phyloP scores from a whole-genome alignment of 2,888 invertebrate genomes.

The Liopterus haemorrhoidalis region DNA sequence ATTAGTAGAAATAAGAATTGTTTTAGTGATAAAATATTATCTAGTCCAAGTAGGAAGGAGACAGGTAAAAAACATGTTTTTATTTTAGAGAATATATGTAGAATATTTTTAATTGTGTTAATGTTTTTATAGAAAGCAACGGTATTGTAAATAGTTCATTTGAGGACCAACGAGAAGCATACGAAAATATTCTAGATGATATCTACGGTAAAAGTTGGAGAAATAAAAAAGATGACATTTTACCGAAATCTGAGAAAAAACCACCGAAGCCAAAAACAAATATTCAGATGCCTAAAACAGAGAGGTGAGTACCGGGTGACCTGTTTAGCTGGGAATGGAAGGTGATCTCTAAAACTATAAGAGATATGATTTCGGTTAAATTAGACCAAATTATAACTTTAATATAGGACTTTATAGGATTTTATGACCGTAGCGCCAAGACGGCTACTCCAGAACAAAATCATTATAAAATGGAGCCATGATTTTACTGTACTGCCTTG shows the following conservation, averaged over 20 bases:
- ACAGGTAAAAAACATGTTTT: no score
- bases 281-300: constrained; percentile 27
- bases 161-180: constrained; percentile 20
- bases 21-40: no score
- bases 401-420: no score
- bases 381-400: constrained; percentile 16
- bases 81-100: no score
- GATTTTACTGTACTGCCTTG: no score
- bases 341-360: background rate
- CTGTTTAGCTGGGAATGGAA: background rate
- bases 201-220: constrained; percentile 43
- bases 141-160: constrained; percentile 10
- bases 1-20: no score
- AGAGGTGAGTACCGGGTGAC: constrained; percentile 26
- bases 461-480: no score
- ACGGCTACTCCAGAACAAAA: no score
- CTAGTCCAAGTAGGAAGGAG: no score
- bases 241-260: constrained; percentile 36
- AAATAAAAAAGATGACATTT: constrained; percentile 36
- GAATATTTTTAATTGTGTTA: no score
- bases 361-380: background rate
- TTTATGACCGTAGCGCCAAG: no score
- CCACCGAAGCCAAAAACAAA: constrained; percentile 17
- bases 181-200: constrained; percentile 37
- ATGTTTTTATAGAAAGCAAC: constrained; percentile 15